Evolutionary conservation across 2,797 vertebrate genomes (phyloP).

Genomic region (Chloroceryle amazona): DNA sequence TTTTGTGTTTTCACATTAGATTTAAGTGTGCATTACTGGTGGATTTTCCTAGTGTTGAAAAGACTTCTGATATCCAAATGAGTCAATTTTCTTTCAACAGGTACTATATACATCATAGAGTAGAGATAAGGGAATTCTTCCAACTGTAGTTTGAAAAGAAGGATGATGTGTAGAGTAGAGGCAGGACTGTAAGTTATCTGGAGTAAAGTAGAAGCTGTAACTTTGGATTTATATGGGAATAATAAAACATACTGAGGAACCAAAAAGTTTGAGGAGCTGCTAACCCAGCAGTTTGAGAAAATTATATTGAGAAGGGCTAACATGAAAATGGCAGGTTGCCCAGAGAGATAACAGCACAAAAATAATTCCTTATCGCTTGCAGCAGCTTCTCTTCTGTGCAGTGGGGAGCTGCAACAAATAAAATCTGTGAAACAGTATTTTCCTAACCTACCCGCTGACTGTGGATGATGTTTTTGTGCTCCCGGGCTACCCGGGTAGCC

Average conservation of each 20-base stretch:
- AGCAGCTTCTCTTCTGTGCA: neutral
- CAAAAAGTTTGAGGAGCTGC: neutral
- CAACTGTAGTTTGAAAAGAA: neutral
- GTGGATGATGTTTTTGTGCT: conserved; percentile 97
- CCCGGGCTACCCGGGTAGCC: conserved; percentile 93
- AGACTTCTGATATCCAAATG: accelerated
- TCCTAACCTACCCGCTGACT: conserved; percentile 87
- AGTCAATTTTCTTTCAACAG: neutral
- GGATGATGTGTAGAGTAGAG: neutral
- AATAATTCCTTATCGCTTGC: accelerated
- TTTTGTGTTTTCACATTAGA: accelerated
- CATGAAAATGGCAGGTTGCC: neutral
- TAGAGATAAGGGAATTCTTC: neutral
- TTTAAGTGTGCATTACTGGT: accelerated
- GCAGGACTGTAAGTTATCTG: neutral
- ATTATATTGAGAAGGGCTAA: accelerated
- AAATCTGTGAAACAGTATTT: accelerated
- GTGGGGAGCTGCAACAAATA: neutral
- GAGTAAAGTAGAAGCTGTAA: neutral
- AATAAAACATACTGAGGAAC: accelerated
- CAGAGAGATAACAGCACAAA: neutral
- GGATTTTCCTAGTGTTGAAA: neutral
- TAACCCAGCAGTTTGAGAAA: neutral
- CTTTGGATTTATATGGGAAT: neutral
- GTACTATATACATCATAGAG: neutral